phyloP scores from a whole-genome alignment of 2,888 invertebrate species.

The Exocentrus adspersus region DNA sequence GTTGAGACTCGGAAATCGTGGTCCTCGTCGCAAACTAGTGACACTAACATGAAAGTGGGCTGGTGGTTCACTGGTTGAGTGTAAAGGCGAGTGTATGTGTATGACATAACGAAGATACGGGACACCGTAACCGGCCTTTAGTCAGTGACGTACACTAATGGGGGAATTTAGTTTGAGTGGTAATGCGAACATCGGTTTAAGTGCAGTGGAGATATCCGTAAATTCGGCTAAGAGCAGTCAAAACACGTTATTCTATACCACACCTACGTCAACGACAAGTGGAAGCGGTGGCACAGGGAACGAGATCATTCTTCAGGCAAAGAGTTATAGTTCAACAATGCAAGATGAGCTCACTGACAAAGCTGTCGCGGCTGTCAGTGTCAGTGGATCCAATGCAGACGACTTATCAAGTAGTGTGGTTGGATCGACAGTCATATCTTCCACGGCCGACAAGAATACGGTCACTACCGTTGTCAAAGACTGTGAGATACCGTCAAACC shows the following conservation, averaged over 20 bases:
- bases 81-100: constrained; percentile 56
- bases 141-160: constrained; percentile 62
- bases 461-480: constrained; percentile 54
- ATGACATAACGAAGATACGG: constrained; percentile 56
- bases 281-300: constrained; percentile 34
- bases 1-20: constrained; percentile 49
- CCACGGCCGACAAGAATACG: constrained; percentile 35
- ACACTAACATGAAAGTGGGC: constrained; percentile 59
- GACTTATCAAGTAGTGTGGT: constrained; percentile 45
- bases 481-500: constrained; percentile 48
- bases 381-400: constrained; percentile 53
- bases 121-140: constrained; percentile 52
- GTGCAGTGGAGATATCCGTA: constrained; percentile 62
- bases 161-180: constrained; percentile 65
- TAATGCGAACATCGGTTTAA: constrained; percentile 63
- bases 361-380: constrained; percentile 53
- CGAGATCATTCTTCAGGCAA: constrained; percentile 53
- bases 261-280: constrained; percentile 54
- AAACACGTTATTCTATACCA: constrained; percentile 60
- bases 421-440: constrained; percentile 41
- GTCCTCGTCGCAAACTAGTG: constrained; percentile 53
- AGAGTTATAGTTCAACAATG: constrained; percentile 60
- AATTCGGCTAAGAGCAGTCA: constrained; percentile 57
- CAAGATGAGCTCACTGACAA: constrained; percentile 64
- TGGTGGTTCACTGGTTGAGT: constrained; percentile 60